Evolutionary conservation across 2,113 vertebrate species (phyloP).

Genomic region (Rhinoptilus africanus): DNA sequence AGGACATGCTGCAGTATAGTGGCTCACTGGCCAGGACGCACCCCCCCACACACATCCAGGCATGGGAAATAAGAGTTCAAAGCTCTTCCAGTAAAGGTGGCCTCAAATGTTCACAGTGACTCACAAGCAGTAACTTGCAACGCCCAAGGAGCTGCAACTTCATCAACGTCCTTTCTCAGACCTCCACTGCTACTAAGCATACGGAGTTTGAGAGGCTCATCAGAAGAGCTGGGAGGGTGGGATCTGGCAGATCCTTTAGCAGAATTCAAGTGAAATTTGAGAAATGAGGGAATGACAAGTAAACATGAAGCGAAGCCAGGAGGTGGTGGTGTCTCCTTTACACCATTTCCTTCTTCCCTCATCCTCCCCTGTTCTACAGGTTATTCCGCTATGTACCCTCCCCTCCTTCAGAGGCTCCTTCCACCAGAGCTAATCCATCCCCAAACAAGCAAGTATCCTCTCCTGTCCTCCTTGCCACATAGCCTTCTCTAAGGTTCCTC

Average conservation of each 20-base stretch:
- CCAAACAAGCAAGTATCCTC: background rate
- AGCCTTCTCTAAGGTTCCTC: background rate
- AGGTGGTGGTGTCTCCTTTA: background rate
- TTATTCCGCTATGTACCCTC: background rate
- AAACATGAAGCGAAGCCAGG: background rate
- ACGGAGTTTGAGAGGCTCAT: background rate
- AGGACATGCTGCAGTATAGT: background rate
- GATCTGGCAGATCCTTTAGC: background rate
- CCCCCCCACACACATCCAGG: accelerated
- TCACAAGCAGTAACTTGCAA: background rate
- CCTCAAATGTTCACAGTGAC: background rate
- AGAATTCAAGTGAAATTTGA: background rate
- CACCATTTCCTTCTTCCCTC: background rate
- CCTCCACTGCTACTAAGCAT: background rate
- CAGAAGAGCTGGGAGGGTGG: background rate
- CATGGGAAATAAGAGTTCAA: background rate
- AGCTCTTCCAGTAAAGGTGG: background rate
- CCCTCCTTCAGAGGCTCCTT: background rate
- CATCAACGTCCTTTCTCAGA: background rate
- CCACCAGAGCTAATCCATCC: background rate
- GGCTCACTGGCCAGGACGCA: background rate
- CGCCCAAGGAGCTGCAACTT: background rate
- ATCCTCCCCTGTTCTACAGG: background rate
- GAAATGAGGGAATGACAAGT: background rate
- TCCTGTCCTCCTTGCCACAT: background rate